Percentiles rank a stretch among this genome's conserved stretches.
Conservation (phyloP, 2,113 vertebrate species). For the Channa argus region DNA sequence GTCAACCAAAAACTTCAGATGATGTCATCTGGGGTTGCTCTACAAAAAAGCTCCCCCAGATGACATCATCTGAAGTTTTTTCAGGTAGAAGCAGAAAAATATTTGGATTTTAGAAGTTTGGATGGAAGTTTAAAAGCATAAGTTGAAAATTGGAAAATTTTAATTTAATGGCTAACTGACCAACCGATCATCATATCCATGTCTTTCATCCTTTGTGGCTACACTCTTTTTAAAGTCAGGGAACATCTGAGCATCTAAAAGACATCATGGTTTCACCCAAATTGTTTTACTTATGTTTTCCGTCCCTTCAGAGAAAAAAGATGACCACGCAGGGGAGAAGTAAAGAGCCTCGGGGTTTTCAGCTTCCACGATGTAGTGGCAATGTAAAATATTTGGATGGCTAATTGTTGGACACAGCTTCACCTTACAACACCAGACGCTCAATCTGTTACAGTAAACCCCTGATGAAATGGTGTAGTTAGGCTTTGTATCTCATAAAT, state of each 20-base stretch:
- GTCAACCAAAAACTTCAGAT: too few relatives aligned
- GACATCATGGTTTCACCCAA: neutral
- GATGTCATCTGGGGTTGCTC: too few relatives aligned
- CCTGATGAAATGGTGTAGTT: neutral
- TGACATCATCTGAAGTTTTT: too few relatives aligned
- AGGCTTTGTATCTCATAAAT: slow-evolving; percentile 4
- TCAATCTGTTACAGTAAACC: neutral
- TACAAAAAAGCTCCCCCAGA: too few relatives aligned
- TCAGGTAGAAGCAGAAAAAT: too few relatives aligned
- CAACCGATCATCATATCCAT: neutral
- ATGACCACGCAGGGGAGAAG: neutral
- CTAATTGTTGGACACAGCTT: neutral
- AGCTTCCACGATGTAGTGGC: neutral
- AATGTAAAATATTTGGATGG: neutral
- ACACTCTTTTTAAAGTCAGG: neutral
- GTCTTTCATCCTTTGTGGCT: neutral
- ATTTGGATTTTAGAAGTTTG: too few relatives aligned
- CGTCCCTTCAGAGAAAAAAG: neutral
- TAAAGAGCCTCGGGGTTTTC: neutral
- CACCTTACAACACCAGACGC: neutral
- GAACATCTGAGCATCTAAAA: neutral
- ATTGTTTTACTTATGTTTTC: neutral
- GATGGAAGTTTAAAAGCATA: too few relatives aligned
- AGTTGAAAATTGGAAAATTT: too few relatives aligned
- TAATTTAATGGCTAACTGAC: neutral